Evolutionary conservation across 2,888 invertebrate genomes (phyloP).

Genomic region (Parasteatoda lunata): DNA sequence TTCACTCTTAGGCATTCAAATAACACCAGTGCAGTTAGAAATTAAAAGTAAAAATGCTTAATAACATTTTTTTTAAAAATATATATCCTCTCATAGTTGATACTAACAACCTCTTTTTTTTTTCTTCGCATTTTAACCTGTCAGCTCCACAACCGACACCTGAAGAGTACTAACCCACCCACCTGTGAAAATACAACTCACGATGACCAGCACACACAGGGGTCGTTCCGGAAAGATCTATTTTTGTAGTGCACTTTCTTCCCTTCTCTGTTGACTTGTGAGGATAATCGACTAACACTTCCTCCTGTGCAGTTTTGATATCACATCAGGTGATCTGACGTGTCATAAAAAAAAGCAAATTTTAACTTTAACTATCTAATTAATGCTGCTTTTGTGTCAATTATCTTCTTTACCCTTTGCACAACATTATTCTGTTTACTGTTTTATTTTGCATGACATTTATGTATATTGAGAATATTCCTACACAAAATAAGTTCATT

Average conservation of each 20-base stretch:
- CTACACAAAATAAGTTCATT: no score
- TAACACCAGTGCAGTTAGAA: conserved; percentile 15
- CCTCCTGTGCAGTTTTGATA: conserved; percentile 38
- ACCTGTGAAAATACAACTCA: conserved; percentile 61
- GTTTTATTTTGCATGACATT: conserved; percentile 51
- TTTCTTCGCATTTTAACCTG: conserved; percentile 62
- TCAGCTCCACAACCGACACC: conserved; percentile 64
- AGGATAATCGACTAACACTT: conserved; percentile 66
- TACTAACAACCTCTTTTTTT: conserved; percentile 65
- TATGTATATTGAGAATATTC: background rate
- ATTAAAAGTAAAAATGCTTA: conserved; percentile 35
- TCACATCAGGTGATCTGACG: conserved; percentile 51
- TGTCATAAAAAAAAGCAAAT: conserved; percentile 37
- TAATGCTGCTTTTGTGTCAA: conserved; percentile 55
- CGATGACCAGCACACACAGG: conserved; percentile 26
- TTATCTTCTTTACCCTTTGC: conserved; percentile 53
- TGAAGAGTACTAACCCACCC: conserved; percentile 66
- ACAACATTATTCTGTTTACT: conserved; percentile 35
- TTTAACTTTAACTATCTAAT: conserved; percentile 59
- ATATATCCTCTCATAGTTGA: conserved; percentile 64
- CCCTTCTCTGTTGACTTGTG: conserved; percentile 54
- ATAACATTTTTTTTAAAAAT: conserved; percentile 24
- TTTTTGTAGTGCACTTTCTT: conserved; percentile 61
- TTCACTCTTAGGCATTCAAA: conserved; percentile 27
- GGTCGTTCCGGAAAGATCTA: conserved; percentile 21